Base-by-base conservation (phyloP, 2,888 invertebrate genomes). In the Siphlonurus alternatus region DNA sequence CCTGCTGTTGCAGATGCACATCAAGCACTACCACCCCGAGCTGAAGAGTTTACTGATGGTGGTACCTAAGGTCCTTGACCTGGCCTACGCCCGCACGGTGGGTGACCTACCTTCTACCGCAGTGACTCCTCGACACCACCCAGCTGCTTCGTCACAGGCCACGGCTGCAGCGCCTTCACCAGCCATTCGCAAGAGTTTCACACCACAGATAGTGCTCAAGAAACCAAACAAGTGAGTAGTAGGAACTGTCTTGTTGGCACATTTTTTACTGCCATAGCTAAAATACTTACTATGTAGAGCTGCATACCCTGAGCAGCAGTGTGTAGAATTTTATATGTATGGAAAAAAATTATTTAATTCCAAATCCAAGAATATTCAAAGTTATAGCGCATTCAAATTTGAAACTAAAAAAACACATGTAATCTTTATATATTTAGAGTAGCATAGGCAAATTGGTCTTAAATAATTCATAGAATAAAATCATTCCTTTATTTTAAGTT, bases 21-120 rank as follows among this genome's bases (percentile, higher is more conserved):
- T 95, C 56, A 95, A 95, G 72, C 94, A 96, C 74, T 95, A 95
- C 75, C 96, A 95, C 76, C 83, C 86, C 1, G 89, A 91, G 68
- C 81, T 88, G 65, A 82, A 83, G 1, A 85, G 87, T 73, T 83
- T 84, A 74, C 76, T 91, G 68, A 90, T 89, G 2, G 82, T 82
- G 0, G 89, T 91, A 0, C 91, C 92, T 0, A 92, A 92, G 75
- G 92, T 93, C 65, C 83, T 89, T 22, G 92, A 93, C 73, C 76
- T 93, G 66, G 92, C 93, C 0, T 88, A 88, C 68, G 90, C 91
- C 1, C 80, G 93, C 68, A 86, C 88, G 0, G 81, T 83, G 18
- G 84, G 84, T 0, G 81, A 56, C 56, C 56, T 56, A 7, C 56
- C 56, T 20, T 56, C 56, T 20, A 56, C 56, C 7, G 56, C 56